A percentile compares a stretch with the other conserved stretches of the same genome.
phyloP scores from a whole-genome alignment of 2,888 invertebrate species.

The Drosophila mimetica region DNA sequence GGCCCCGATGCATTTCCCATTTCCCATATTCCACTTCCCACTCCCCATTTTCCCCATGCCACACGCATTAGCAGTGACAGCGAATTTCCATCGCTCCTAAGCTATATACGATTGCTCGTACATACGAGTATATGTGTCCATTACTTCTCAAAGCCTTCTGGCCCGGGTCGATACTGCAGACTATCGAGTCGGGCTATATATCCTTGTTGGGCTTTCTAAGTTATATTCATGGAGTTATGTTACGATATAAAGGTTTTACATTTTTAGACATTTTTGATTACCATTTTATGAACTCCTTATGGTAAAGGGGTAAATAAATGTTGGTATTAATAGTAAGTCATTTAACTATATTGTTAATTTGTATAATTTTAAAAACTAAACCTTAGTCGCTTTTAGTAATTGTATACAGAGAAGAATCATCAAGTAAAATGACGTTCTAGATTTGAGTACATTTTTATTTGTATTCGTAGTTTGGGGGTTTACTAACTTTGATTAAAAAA shows the following conservation, averaged over 20 bases:
- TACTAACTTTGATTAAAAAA: no score
- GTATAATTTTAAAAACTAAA: no score
- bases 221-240: neutral
- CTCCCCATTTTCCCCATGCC: slow-evolving; percentile 18
- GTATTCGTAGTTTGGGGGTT: no score
- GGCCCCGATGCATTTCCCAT: slow-evolving; percentile 50
- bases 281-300: no score
- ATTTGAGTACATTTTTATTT: no score
- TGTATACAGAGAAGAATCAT: no score
- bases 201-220: neutral
- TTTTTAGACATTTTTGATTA: no score
- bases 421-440: no score
- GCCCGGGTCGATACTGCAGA: slow-evolving; percentile 13
- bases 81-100: slow-evolving; percentile 27
- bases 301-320: no score
- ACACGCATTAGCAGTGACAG: slow-evolving; percentile 23
- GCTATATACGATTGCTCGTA: slow-evolving; percentile 13
- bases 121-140: slow-evolving; percentile 11
- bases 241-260: neutral
- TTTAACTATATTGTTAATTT: no score
- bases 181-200: neutral
- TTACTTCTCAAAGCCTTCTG: slow-evolving; percentile 22
- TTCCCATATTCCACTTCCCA: slow-evolving; percentile 17
- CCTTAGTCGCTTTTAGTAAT: no score
- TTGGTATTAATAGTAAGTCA: no score